Conservation (phyloP, 2,888 invertebrate species). For the Callyntrura sp. region DNA sequence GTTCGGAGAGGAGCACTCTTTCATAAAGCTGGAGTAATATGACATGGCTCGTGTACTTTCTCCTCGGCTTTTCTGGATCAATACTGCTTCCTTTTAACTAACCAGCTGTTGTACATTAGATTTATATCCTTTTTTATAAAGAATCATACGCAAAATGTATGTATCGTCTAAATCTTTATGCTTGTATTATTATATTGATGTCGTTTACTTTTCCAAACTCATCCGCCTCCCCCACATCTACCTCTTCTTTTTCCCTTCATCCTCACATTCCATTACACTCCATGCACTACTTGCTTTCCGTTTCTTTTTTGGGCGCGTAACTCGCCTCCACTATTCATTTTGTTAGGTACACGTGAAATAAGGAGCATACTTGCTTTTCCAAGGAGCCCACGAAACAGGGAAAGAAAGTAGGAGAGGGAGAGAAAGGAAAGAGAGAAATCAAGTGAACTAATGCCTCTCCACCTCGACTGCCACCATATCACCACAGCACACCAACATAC, state of each 20-base stretch:
- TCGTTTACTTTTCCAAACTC: not conserved
- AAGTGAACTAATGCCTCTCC: constrained; percentile 1
- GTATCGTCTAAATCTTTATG: constrained; percentile 9
- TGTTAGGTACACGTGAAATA: not conserved
- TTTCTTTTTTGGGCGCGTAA: not conserved
- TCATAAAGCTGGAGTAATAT: constrained; percentile 38
- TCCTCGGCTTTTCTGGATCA: constrained; percentile 35
- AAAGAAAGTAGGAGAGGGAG: not conserved
- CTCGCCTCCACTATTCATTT: not conserved
- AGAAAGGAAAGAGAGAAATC: too few species aligned
- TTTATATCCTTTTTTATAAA: not conserved
- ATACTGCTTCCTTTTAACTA: constrained; percentile 26
- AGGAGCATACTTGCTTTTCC: not conserved
- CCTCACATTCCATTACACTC: constrained; percentile 66
- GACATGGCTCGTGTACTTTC: constrained; percentile 55
- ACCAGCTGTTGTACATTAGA: constrained; percentile 22
- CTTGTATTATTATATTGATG: not conserved
- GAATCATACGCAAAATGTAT: constrained; percentile 14
- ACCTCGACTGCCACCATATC: not conserved
- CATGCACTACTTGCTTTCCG: constrained; percentile 60
- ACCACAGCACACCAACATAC: not conserved
- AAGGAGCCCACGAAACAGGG: too few species aligned
- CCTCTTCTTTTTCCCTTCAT: not conserved
- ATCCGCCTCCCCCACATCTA: not conserved
- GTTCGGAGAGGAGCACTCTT: not conserved